These are phyloP conservation scores for Coturnix japonica DNA, from an alignment of 2,113 vertebrate species.

Conservation along the genomic window DNA sequence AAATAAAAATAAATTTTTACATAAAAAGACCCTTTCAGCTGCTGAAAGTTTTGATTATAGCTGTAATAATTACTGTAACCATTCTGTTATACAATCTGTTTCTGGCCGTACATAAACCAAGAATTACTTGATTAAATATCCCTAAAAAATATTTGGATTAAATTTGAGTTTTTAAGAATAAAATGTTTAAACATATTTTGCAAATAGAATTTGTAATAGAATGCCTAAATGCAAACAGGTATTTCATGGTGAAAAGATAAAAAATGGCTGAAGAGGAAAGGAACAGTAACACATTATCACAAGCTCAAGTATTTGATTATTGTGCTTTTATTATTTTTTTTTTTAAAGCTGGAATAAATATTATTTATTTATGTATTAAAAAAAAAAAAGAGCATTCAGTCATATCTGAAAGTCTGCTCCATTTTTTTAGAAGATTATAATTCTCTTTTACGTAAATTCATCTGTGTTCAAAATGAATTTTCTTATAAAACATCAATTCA, in stretches of 20 bases:
- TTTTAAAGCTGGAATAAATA: background rate
- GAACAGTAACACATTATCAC: background rate
- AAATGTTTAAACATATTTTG: background rate
- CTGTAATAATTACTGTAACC: background rate
- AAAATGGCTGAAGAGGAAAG: background rate
- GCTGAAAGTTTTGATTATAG: background rate
- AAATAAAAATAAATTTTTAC: background rate
- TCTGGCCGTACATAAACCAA: background rate
- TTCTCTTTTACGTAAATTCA: background rate
- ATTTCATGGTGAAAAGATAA: background rate
- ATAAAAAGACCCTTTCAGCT: background rate
- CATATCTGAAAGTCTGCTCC: accelerated
- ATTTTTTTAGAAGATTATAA: background rate
- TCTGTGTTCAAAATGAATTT: background rate
- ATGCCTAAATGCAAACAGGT: background rate
- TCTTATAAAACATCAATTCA: background rate
- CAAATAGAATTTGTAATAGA: background rate
- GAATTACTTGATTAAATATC: background rate
- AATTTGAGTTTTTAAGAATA: background rate
- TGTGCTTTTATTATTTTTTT: background rate
- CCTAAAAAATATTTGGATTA: background rate
- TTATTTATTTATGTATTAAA: background rate
- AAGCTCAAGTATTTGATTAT: background rate
- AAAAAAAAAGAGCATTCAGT: background rate
- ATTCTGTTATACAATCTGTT: background rate